Base-by-base conservation (phyloP, 2,888 invertebrate species). In the Andrena chrysosceles region DNA sequence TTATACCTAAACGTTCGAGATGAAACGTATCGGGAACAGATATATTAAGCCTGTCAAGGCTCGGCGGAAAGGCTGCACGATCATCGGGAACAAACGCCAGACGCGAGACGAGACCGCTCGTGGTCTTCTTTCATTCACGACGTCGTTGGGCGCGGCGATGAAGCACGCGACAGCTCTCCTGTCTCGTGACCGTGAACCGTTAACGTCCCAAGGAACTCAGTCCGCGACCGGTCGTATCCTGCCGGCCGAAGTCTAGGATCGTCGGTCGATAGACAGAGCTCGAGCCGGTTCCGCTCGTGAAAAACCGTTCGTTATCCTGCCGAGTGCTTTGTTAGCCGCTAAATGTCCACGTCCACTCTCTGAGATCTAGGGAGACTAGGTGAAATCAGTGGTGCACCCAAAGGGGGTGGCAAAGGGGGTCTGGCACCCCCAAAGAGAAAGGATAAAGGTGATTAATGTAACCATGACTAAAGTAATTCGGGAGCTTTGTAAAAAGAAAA, bases 161-260 rank as follows among this genome's bases (percentile, higher is more conserved):
- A 75, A 83, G 77, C 85, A 85, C 72, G 78, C 72, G 88, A 89
- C 82, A 77, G 79, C 76, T 81, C 76, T 77, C 73, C 72, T 71
- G 68, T 86, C 78, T 84, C 82, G 81, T 85, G 89, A 84, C 83
- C 76, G 78, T 78, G 81, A 84, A 86, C 83, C 86, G 86, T 89
- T 89, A 89, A 85, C 77, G 70, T 85, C 70, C 29, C 67, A 29
- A 20, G 79, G 87, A 84, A 87, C 86, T 88, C 87, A 78, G 87
- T 88, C 54, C 69, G 54, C 33, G 56, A 13, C 26, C 31, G 20
- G n/a, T 10, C 67, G 48, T 64, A 74, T 83, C 83, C 78, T 85
- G 83, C 80, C 70, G 48, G 54, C 59, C 67, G 13, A 48, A 63
- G 16, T 54, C 63, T 56, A 72, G 73, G 87, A 83, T 87, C 68